Conservation (phyloP, 2,113 vertebrate genomes). For the Siniperca knerii region DNA sequence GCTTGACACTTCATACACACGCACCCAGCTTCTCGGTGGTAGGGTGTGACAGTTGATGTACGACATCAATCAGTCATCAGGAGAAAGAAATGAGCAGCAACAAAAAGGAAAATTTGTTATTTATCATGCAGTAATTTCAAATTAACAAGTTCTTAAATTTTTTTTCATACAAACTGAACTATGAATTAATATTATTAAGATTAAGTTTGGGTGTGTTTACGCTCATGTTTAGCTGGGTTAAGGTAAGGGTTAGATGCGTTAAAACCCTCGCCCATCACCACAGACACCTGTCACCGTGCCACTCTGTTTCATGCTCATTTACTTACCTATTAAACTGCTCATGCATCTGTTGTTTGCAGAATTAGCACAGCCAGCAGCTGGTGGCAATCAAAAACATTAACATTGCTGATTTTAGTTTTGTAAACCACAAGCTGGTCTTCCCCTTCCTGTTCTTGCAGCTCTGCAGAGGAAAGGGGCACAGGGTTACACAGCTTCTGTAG, state of each 20-base stretch:
- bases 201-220: background rate
- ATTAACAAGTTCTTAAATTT: accelerated
- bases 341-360: constrained; percentile 15
- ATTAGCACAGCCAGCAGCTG: background rate
- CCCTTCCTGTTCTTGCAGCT: constrained; percentile 57
- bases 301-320: background rate
- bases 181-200: background rate
- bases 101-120: background rate
- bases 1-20: background rate
- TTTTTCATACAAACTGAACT: background rate
- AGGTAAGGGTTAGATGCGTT: background rate
- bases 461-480: constrained; percentile 39
- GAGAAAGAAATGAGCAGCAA: background rate
- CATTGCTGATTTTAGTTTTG: constrained; percentile 3
- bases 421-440: constrained; percentile 54
- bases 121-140: background rate
- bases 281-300: constrained; percentile 5
- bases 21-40: too few species aligned
- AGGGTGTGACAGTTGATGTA: background rate
- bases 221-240: background rate
- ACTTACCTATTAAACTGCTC: background rate
- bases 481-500: background rate
- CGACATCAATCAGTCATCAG: background rate
- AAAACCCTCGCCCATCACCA: background rate
- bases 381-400: background rate